phyloP scores from a whole-genome alignment of 2,113 vertebrate genomes.

The Pongo pygmaeus region DNA sequence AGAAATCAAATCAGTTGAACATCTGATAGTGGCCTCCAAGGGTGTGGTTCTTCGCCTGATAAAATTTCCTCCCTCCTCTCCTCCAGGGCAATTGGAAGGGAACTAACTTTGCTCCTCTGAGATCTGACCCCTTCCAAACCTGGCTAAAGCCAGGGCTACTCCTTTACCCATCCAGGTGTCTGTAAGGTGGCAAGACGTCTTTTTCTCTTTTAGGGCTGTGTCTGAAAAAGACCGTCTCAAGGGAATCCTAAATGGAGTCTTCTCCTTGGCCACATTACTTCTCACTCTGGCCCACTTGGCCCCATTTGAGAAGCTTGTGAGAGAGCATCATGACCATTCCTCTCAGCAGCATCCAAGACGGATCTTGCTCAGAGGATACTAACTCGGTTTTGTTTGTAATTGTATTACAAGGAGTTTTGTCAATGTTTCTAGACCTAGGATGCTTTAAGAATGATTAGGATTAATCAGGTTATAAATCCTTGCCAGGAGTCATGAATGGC shows the following conservation, averaged over 20 bases:
- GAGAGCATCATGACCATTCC: not conserved
- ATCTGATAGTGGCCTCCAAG: not conserved
- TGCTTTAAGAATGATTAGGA: not conserved
- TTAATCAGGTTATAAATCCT: not conserved
- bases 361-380: too few species aligned
- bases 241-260: too few species aligned
- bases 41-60: too few species aligned
- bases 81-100: not conserved
- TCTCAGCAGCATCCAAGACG: not conserved
- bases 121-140: not conserved
- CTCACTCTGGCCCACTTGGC: not conserved
- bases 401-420: not conserved
- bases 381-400: not conserved
- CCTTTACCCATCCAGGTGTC: not conserved
- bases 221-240: not conserved
- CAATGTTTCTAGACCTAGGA: not conserved
- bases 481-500: too few species aligned
- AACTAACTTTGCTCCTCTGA: not conserved
- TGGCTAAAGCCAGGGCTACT: not conserved
- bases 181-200: not conserved
- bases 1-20: not conserved
- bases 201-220: not conserved
- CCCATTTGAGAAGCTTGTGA: too few species aligned
- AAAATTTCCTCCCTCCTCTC: not conserved
- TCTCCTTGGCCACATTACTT: fast-evolving